A percentile compares a stretch with the other conserved stretches of the same genome.
phyloP scores from a whole-genome alignment of 64 coral and sea anemone genomes.

The Orbicella faveolata region DNA sequence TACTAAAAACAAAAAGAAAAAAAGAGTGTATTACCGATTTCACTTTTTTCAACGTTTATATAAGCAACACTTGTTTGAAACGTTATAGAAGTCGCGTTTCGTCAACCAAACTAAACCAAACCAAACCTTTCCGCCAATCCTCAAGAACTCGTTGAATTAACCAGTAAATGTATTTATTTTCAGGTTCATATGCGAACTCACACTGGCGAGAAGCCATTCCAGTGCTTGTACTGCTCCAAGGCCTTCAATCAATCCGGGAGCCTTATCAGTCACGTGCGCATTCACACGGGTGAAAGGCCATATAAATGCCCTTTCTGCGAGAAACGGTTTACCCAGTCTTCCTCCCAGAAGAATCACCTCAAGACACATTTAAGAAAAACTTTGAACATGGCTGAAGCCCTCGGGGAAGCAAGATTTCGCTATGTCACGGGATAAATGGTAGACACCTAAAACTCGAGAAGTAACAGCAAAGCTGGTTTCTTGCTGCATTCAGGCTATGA shows the following conservation, averaged over 20 bases:
- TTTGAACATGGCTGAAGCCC: background rate
- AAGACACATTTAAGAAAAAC: background rate
- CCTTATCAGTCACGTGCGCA: background rate
- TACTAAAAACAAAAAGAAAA: too few species aligned
- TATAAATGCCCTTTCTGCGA: conserved; percentile 1
- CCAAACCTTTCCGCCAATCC: background rate
- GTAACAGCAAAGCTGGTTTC: too few species aligned
- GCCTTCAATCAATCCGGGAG: conserved; percentile 13
- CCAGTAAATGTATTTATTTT: background rate
- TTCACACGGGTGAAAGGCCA: conserved; percentile 10
- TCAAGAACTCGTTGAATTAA: background rate
- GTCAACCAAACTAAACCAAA: too few species aligned
- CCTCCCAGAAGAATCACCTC: background rate
- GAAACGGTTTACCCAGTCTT: conserved; percentile 15
- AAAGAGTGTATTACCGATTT: too few species aligned
- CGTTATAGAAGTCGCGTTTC: background rate
- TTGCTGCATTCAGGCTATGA: too few species aligned
- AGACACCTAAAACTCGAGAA: too few species aligned
- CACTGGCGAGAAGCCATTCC: conserved; percentile 13
- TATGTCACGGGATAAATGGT: too few species aligned
- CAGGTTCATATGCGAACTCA: conserved; percentile 30
- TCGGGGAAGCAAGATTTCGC: background rate
- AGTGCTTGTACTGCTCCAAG: conserved; percentile 12
- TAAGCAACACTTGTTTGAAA: background rate
- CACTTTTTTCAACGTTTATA: too few species aligned